These are phyloP conservation scores for Deroplatys truncata DNA, from an alignment of 2,888 invertebrate genomes.

Conservation along the genomic window DNA sequence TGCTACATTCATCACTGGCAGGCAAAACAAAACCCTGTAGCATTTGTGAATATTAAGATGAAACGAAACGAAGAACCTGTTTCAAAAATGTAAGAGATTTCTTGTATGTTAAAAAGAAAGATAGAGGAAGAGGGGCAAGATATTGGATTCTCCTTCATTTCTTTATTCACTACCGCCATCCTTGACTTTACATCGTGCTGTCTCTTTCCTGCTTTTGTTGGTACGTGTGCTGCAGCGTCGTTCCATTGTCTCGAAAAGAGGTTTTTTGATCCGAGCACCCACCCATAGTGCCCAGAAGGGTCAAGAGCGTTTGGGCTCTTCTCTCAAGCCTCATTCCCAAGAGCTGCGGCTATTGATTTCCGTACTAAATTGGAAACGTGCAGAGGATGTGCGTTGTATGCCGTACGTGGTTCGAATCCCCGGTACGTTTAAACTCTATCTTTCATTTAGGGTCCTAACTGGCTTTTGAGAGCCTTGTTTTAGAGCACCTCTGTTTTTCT, in stretches of 20 bases:
- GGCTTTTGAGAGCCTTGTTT: no score
- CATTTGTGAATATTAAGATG: no score
- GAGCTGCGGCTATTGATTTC: not conserved
- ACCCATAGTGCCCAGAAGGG: not conserved
- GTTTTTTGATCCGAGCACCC: not conserved
- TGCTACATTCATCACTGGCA: no score
- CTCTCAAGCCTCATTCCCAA: not conserved
- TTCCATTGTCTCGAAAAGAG: not conserved
- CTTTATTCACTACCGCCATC: not conserved
- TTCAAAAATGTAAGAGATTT: not conserved
- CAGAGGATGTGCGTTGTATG: not conserved
- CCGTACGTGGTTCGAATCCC: not conserved
- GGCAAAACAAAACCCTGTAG: no score
- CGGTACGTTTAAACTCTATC: no score
- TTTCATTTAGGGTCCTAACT: no score
- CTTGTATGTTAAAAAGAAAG: not conserved
- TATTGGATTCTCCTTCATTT: not conserved
- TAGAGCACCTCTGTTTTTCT: no score
- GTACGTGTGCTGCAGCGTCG: not conserved
- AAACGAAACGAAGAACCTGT: no score
- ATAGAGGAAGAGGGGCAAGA: not conserved
- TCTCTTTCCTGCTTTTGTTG: not conserved
- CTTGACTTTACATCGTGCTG: not conserved
- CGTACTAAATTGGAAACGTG: not conserved
- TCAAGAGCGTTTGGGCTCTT: not conserved